Conservation (phyloP, 1,140 invertebrate species). For the Meloidogyne exigua region DNA sequence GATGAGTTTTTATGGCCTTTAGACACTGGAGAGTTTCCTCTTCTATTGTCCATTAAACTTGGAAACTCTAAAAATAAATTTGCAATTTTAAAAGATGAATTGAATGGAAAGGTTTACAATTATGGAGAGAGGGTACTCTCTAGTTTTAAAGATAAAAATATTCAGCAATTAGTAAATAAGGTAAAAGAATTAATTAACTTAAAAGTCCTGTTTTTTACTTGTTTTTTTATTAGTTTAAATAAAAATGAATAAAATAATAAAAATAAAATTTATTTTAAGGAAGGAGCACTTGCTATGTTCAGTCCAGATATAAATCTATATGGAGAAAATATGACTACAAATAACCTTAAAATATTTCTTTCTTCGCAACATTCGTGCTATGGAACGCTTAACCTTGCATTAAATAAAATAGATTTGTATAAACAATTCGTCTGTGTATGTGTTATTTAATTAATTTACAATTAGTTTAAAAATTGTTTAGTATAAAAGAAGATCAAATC, state of each 20-base stretch:
- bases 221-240: too few species aligned
- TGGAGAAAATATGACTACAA: not conserved
- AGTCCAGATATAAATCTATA: not conserved
- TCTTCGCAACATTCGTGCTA: not conserved
- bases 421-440: not conserved
- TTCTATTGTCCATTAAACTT: not conserved
- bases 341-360: not conserved
- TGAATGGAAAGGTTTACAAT: not conserved
- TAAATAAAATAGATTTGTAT: not conserved
- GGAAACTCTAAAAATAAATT: constrained; percentile 1
- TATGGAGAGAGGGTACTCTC: not conserved
- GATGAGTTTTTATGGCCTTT: not conserved
- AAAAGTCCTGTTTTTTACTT: too few species aligned
- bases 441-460: not conserved
- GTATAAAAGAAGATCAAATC: not conserved
- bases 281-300: not conserved
- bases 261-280: not conserved
- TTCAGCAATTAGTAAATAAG: not conserved
- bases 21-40: not conserved
- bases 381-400: not conserved
- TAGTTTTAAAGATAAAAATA: not conserved
- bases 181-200: not conserved
- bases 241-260: too few species aligned
- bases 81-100: not conserved
- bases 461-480: not conserved